Evolutionary conservation across 2,888 invertebrate genomes (phyloP), one percentile per base, ranked within the genome.

Genomic region (Conchocele bisecta): DNA sequence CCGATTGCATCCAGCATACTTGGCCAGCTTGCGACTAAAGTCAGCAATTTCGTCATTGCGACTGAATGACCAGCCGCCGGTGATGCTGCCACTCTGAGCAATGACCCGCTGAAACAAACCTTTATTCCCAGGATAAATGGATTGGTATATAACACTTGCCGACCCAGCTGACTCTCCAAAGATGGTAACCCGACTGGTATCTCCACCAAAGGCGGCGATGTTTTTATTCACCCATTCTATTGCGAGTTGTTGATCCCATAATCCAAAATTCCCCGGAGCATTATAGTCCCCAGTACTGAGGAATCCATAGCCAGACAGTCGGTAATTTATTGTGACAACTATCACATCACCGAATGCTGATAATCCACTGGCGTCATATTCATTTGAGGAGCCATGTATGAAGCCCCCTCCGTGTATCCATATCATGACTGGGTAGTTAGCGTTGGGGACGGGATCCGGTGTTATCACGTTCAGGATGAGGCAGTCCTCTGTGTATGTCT

Each of bases 141-240:
- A 81, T 82, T 93, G 93, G 20, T 92, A 89, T 35, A 96, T 95
- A 11, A 98, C 96, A 29, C 97, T 96, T 20, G 96, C 97, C 2
- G 97, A 97, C 5, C 98, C 98, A 33, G 98, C 97, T 60, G 97
- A 97, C 91, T 98, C 98, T 15, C 98, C 98, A 90, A 98, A 98
- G 54, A 98, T 92, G 95, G 98, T 98, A 51, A 97, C 94, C 89
- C 96, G 96, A 84, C 95, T 94, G 24, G 96, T 95, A 91, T 46
- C 33, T 89, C 88, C 57, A 89, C 87, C 4, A n/a, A n/a, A n/a
- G n/a, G n/a, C n/a, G n/a, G n/a, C n/a, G n/a, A n/a, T n/a, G n/a
- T n/a, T n/a, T n/a, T 83, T 71, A 44, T 87, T 76, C 2, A 88
- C 81, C 92, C 92, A 92, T 68, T 89, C 84, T 22, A 97, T 93